Base-by-base conservation (phyloP, 2,113 vertebrate species). In the Kryptolebias marmoratus region DNA sequence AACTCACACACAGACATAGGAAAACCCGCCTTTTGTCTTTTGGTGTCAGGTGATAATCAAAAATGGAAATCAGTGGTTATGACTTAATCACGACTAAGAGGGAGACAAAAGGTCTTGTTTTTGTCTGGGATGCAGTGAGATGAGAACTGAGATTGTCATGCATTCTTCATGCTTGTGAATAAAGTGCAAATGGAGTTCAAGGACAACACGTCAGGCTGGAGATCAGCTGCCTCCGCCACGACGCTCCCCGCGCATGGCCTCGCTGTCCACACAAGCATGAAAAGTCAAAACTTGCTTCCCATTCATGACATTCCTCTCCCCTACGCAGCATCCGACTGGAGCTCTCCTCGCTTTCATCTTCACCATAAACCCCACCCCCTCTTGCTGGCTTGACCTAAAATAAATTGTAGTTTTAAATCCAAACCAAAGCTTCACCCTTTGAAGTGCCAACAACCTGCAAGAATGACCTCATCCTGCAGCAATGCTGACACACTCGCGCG, bases 231-330 rank as follows among this genome's bases (percentile, higher is more conserved):
- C 59, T 61, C 57, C 62, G 72, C 65, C 72, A 48, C 58, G 47
- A 72, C 78, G 81, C 81, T 87, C 73, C 81, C 61, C 27, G 30
- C 62, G 60, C 79, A 83, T 55, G 39, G 18, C 56, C 80, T 74
- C 60, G 31, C 30, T 32, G 30, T 77, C 61, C 13, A 64, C 63
- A 65, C 65, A 64, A 27, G 54, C 36, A 75, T 47, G 4, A 15
- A 42, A 52, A 56, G 52, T 42, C 52, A 49, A 76, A n/a, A 68
- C n/a, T 57, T 53, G 31, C 48, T 69, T 72, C 50, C 32, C 27
- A 18, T 48, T 39, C 39, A 67, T 44, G 28, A 62, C 48, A 73
- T 77, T 77, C 58, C 62, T 75, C 30, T 52, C 36, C 36, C 16
- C 1, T 28, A 6, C 4, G 5, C 11, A 22, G 39, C 18, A 8